Evolutionary conservation across 2,888 invertebrate species (phyloP), one percentile per base, ranked within the genome.

Genomic region (Cataglyphis albicans): DNA sequence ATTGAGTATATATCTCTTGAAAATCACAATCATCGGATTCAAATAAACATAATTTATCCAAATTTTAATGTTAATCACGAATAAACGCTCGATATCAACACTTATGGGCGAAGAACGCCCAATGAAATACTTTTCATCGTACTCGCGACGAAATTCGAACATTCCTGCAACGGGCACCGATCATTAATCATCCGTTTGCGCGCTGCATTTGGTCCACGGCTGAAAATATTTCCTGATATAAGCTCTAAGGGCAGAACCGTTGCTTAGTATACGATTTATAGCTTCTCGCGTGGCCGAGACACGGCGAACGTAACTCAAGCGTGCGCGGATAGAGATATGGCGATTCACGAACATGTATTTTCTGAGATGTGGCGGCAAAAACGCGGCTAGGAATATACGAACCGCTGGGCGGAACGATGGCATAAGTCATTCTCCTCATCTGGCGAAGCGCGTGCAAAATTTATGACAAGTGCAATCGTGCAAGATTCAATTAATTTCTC

Each of bases 111-210:
- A 65, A 64, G 44, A 63, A 76, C 63, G 29, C 12, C 44, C 63
- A 55, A 68, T 57, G 29, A 80, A 83, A 78, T 70, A 81, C 75
- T 80, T 85, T 65, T 70, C 80, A 74, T 65, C 70, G 35, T 29
- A 65, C 44, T 74, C 70, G 57, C 57, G 75, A 41, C 70, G 65
- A 83, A 82, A 76, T 84, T 81, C 78, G 82, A 80, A 78, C 73
- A 81, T 78, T 59, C 35, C 83, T 85, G 85, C 68, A 80, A 74
- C 74, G 65, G 84, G 76, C 84, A 81, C 21, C 67, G 81, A 81
- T 85, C 85, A 81, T 85, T 84, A 85, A 85, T 85, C 84, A 84
- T 84, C 70, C 41, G 68, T 81, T 41, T 67, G 81, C 81, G 85
- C 81, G 76, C 65, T 65, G 76, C 67, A 75, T 83, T 84, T 76